Base-by-base conservation (phyloP, 1,140 invertebrate genomes). In the Drosophila watanabei region DNA sequence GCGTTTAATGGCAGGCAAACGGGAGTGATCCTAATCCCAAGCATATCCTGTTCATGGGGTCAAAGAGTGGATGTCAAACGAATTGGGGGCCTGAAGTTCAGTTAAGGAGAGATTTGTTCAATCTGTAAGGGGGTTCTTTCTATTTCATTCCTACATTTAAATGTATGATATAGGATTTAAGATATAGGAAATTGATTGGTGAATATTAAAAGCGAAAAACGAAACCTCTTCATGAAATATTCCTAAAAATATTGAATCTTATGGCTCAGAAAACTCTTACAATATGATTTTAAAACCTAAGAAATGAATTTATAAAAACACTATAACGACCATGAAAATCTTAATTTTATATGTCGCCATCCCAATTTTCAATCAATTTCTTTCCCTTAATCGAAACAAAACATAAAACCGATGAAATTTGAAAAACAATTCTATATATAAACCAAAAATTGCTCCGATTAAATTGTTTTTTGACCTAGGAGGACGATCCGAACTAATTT, bases 1-100 rank as follows among this genome's bases (percentile, higher is more conserved):
- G 10, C 24, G 20, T 73, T 68, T 73, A 73, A 75, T 75, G 68
- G 24, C 18, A 33, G 32, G 13, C 30, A 52, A 30, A n/a, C 43
- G 14, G 10, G 18, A 61, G 54, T 32, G 68, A 73, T 73, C 37
- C 11, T 75, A 75, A 75, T 75, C 71, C 71, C 45, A 1, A 18
- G 35, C 45, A 35, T 52, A 75, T 75, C 71, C 71, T 75, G 71
- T 45, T 30, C 24, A 37, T 11, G 43, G 39, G 51, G 69, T 39
- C 46, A 43, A 1, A 52, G 2, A 28, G 14, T 45, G 62, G 37
- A 54, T 18, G 24, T 54, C 37, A 33, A 28, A 14, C 16, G 28
- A 64, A 11, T 20, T 24, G 11, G 8, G 8, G 14, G 28, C 4
- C 28, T 18, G 18, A 39, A 35, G 13, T 9, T 58, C 0, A 13